phyloP scores from a whole-genome alignment of 1,140 invertebrate genomes.

The Tenebrio molitor region DNA sequence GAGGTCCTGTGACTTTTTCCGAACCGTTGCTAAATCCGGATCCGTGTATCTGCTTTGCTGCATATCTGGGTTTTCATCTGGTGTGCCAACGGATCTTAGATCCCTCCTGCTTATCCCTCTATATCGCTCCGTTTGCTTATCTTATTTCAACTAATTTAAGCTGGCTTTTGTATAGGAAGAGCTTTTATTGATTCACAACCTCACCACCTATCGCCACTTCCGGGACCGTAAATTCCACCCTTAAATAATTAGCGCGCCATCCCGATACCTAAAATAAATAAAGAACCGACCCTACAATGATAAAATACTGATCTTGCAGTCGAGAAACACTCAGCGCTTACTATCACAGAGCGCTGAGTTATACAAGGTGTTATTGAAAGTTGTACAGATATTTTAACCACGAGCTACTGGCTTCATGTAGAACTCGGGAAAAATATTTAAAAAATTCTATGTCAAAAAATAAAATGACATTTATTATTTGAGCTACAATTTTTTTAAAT shows the following conservation, averaged over 20 bases:
- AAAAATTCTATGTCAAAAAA: too few relatives aligned
- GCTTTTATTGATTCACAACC: conserved; percentile 39
- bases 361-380: too few relatives aligned
- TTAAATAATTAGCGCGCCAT: not conserved
- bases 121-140: conserved; percentile 42
- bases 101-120: conserved; percentile 35
- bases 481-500: too few relatives aligned
- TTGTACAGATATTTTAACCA: too few relatives aligned
- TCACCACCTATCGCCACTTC: not conserved
- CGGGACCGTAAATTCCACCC: not conserved
- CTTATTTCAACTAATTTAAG: conserved; percentile 46
- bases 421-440: too few relatives aligned
- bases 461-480: too few relatives aligned
- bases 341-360: too few relatives aligned
- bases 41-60: conserved; percentile 41
- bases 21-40: conserved; percentile 18
- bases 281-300: not conserved
- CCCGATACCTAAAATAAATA: not conserved
- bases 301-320: too few relatives aligned
- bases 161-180: conserved; percentile 35
- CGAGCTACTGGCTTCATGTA: too few relatives aligned
- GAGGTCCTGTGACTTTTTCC: conserved; percentile 34
- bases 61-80: conserved; percentile 41
- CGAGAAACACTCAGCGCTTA: too few relatives aligned
- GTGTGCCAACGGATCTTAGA: conserved; percentile 29